phyloP scores from a whole-genome alignment of 2,888 invertebrate genomes.

The Spisula solida region DNA sequence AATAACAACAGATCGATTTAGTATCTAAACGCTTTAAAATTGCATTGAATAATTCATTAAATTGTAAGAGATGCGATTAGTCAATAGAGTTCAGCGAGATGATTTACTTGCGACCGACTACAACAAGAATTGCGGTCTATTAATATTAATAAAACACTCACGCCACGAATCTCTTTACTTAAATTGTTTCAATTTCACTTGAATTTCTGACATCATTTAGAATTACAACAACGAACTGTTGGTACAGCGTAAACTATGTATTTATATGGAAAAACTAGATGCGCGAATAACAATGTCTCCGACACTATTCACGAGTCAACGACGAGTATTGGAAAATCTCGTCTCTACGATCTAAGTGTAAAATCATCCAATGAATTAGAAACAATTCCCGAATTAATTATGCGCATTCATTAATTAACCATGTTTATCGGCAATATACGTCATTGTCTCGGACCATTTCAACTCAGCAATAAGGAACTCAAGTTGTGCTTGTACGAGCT shows the following conservation, averaged over 20 bases:
- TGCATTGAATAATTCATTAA: conserved; percentile 20
- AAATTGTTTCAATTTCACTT: neutral
- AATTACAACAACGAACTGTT: neutral
- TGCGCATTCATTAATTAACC: conserved; percentile 52
- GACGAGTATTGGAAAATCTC: neutral
- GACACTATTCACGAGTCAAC: neutral
- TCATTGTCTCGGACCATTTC: neutral
- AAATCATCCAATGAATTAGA: conserved; percentile 18
- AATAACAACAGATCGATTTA: neutral
- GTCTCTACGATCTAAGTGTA: neutral
- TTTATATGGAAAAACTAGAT: neutral
- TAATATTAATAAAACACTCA: neutral
- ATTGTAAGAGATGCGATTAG: neutral
- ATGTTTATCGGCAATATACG: conserved; percentile 17
- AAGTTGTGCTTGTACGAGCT: no score
- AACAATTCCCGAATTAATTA: neutral
- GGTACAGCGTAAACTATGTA: neutral
- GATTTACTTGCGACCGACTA: neutral
- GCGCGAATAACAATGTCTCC: neutral
- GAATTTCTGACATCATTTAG: neutral
- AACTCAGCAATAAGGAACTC: neutral
- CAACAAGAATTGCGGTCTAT: neutral
- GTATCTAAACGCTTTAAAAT: neutral
- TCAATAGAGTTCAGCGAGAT: neutral
- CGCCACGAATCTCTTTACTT: neutral